phyloP scores from a whole-genome alignment of 2,888 invertebrate genomes.

The Ormyrus thymus region DNA sequence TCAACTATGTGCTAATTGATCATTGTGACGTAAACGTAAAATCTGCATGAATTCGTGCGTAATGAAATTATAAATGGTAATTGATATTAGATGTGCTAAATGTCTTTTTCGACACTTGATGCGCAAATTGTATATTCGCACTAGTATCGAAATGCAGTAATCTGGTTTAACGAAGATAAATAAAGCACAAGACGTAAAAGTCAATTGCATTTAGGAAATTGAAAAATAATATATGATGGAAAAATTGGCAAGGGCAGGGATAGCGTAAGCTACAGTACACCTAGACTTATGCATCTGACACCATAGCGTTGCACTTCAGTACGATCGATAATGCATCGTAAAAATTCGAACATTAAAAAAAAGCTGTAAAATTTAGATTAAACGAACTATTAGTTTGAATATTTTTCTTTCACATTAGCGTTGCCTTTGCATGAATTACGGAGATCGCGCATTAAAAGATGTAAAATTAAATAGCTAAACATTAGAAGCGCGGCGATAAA shows the following conservation, averaged over 20 bases:
- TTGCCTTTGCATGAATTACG: slow-evolving; percentile 58
- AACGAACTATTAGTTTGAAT: slow-evolving; percentile 29
- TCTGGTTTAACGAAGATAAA: no score
- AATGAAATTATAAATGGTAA: slow-evolving; percentile 34
- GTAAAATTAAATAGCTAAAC: slow-evolving; percentile 43
- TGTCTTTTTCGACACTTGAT: slow-evolving; percentile 23
- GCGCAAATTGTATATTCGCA: no score
- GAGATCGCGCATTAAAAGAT: slow-evolving; percentile 54
- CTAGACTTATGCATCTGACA: slow-evolving; percentile 27
- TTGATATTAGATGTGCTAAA: slow-evolving; percentile 35
- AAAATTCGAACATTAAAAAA: slow-evolving; percentile 15
- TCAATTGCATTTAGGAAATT: neutral
- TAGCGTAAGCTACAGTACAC: slow-evolving; percentile 26
- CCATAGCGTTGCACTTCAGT: slow-evolving; percentile 50
- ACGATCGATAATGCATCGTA: slow-evolving; percentile 47
- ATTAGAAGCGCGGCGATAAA: slow-evolving; percentile 55
- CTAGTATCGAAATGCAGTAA: no score
- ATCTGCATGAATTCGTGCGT: slow-evolving; percentile 46
- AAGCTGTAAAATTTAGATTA: slow-evolving; percentile 8
- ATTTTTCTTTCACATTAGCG: slow-evolving; percentile 27
- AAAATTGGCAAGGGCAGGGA: slow-evolving; percentile 6
- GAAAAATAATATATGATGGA: neutral
- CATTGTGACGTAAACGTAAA: slow-evolving; percentile 45
- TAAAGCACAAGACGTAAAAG: no score
- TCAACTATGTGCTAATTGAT: slow-evolving; percentile 35